Evolutionary conservation across 2,797 vertebrate species (phyloP).

Genomic region (Myotis vivesi): DNA sequence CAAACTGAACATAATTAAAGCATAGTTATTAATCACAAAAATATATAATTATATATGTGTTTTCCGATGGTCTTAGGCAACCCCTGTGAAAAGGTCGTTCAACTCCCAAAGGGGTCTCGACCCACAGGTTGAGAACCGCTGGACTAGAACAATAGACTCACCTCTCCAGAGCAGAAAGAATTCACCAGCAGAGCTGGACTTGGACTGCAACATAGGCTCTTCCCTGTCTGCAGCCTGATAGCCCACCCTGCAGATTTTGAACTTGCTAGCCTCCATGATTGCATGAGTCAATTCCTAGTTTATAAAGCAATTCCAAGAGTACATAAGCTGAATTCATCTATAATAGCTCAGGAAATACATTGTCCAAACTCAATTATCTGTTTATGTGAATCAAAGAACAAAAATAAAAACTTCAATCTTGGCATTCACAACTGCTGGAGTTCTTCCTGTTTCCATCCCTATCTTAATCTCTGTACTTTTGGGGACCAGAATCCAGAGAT

Average conservation of each 20-base stretch:
- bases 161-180: background rate
- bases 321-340: background rate
- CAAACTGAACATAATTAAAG: no score
- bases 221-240: background rate
- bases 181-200: background rate
- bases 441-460: background rate
- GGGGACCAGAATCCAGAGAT: background rate
- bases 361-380: background rate
- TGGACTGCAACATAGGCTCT: background rate
- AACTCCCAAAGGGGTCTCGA: no score
- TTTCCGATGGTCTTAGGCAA: no score
- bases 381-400: background rate
- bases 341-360: background rate
- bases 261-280: background rate
- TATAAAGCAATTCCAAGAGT: background rate
- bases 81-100: no score
- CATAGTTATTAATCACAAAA: no score
- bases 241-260: background rate
- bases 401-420: conserved; percentile 8
- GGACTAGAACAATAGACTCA: background rate
- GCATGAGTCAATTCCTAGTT: background rate
- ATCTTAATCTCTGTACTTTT: background rate
- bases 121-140: no score
- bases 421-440: background rate
- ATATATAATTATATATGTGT: no score